Evolutionary conservation across 2,888 invertebrate species (phyloP).

Genomic region (Neuroscelio doddi): DNA sequence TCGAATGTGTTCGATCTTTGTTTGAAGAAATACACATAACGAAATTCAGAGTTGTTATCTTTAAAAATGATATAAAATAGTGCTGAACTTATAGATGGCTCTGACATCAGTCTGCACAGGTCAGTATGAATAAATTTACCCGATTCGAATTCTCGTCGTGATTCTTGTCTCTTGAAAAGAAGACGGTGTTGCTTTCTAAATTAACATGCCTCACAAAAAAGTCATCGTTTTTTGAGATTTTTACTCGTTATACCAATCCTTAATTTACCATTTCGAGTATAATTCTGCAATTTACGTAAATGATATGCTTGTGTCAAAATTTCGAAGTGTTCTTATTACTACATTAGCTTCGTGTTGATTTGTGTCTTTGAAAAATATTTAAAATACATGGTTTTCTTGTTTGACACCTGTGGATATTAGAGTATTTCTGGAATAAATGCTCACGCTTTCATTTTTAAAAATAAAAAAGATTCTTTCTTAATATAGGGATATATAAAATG

Average conservation of each 20-base stretch:
- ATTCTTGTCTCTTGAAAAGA: too few relatives aligned
- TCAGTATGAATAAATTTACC: slow-evolving; percentile 39
- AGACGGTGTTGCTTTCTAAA: slow-evolving; percentile 25
- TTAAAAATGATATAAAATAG: slow-evolving; percentile 41
- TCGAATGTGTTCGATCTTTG: slow-evolving; percentile 17
- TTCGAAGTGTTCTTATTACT: too few relatives aligned
- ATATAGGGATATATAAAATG: slow-evolving; percentile 22
- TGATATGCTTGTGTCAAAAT: too few relatives aligned
- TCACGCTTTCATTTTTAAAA: slow-evolving; percentile 16
- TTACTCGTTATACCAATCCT: too few relatives aligned
- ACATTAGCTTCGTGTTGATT: too few relatives aligned
- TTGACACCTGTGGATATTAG: too few relatives aligned
- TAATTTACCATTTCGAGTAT: too few relatives aligned
- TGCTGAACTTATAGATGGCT: slow-evolving; percentile 41
- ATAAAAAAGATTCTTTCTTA: slow-evolving; percentile 37
- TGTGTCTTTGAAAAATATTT: too few relatives aligned
- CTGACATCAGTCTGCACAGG: slow-evolving; percentile 48
- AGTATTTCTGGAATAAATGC: slow-evolving; percentile 7
- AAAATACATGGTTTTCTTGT: too few relatives aligned
- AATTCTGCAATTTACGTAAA: too few relatives aligned
- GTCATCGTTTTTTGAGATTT: neutral
- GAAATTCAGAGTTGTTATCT: slow-evolving; percentile 39
- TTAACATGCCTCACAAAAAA: slow-evolving; percentile 31
- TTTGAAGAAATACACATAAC: slow-evolving; percentile 43
- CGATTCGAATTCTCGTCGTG: too few relatives aligned